Conservation (phyloP, 2,888 invertebrate genomes). For the Leptinotarsa haldemani region DNA sequence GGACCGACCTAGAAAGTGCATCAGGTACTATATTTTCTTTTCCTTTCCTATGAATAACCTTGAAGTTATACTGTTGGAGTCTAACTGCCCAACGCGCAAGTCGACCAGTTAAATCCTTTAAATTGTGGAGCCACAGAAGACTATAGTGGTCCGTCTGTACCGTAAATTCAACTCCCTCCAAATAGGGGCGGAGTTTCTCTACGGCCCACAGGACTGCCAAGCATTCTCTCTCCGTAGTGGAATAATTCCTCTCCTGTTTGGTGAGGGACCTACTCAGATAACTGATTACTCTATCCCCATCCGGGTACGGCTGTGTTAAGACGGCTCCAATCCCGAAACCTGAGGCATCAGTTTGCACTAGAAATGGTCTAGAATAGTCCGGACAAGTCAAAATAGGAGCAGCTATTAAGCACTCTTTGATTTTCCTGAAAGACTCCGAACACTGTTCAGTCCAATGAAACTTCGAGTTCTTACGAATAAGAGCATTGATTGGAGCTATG, state of each 20-base stretch:
- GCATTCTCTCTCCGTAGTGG: constrained; percentile 37
- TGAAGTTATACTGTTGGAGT: constrained; percentile 6
- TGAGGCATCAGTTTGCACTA: constrained; percentile 45
- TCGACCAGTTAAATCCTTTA: constrained; percentile 44
- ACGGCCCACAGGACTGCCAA: constrained; percentile 40
- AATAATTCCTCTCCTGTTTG: constrained; percentile 35
- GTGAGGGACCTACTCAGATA: constrained; percentile 36
- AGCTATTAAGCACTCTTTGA: constrained; percentile 36
- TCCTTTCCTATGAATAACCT: constrained; percentile 39
- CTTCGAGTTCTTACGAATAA: constrained; percentile 35
- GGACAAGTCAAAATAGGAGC: constrained; percentile 43
- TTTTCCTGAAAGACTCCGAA: constrained; percentile 33
- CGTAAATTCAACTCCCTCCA: constrained; percentile 39
- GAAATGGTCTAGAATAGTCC: constrained; percentile 39
- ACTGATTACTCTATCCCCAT: constrained; percentile 40
- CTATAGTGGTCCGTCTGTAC: constrained; percentile 31
- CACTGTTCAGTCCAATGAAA: constrained; percentile 40
- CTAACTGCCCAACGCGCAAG: constrained; percentile 47
- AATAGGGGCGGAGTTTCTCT: constrained; percentile 40
- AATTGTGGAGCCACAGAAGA: constrained; percentile 29
- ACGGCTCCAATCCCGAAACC: constrained; percentile 44
- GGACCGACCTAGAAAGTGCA: constrained; percentile 10
- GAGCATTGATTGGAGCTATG: constrained; percentile 26
- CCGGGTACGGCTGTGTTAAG: constrained; percentile 33
- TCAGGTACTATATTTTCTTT: constrained; percentile 37